Percentiles rank a stretch among this genome's conserved stretches.
Evolutionary conservation across 2,113 vertebrate genomes (phyloP).

Genomic region (Sterna hirundo): DNA sequence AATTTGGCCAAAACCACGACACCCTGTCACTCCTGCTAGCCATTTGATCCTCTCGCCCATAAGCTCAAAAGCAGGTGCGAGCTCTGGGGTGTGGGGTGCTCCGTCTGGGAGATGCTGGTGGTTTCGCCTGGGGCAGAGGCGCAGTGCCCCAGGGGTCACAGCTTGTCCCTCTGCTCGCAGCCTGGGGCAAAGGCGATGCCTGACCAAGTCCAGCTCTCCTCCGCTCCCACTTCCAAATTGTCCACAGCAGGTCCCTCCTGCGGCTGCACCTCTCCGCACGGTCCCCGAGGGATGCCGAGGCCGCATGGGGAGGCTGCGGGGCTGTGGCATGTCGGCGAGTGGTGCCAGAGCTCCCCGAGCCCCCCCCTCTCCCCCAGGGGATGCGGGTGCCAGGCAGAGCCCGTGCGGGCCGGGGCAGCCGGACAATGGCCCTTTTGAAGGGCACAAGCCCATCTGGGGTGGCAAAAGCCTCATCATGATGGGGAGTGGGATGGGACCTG

Average conservation of each 20-base stretch:
- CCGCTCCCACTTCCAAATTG: neutral
- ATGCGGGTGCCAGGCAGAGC: neutral
- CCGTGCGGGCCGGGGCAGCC: fast-evolving
- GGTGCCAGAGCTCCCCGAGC: fast-evolving
- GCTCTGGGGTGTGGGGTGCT: neutral
- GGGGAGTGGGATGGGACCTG: neutral
- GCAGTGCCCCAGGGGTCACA: neutral
- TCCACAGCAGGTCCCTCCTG: neutral
- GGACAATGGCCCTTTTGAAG: slow-evolving; percentile 31
- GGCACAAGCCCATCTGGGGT: neutral
- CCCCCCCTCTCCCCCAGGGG: neutral
- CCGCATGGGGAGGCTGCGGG: neutral
- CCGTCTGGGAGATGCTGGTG: neutral
- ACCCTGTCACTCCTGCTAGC: neutral
- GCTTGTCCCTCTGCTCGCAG: neutral
- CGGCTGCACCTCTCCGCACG: fast-evolving
- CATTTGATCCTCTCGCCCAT: neutral
- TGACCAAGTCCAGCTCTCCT: neutral
- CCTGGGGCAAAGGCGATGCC: neutral
- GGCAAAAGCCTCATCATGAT: neutral
- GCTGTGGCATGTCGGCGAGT: fast-evolving
- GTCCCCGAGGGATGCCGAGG: neutral
- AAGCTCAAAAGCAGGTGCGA: fast-evolving
- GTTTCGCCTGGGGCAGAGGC: neutral
- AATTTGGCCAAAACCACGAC: no score